Percentiles rank a stretch among this genome's conserved stretches.
Evolutionary conservation across 1,140 invertebrate genomes (phyloP).

Genomic region (Coenobita brevimanus): DNA sequence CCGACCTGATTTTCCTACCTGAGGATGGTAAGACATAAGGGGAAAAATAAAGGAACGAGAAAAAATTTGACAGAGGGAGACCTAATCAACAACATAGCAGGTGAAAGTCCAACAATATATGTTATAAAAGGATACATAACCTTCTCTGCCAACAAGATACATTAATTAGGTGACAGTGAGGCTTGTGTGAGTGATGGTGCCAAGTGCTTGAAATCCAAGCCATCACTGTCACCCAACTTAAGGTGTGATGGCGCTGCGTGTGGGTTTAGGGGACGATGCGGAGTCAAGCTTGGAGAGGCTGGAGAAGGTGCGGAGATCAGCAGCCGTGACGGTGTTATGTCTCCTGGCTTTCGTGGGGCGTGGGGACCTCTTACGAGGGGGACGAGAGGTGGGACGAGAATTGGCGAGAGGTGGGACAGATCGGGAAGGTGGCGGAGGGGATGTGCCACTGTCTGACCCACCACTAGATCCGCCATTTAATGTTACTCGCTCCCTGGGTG

Average conservation of each 20-base stretch:
- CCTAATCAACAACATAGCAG: too few species aligned
- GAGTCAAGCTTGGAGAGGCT: conserved; percentile 54
- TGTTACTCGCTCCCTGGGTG: conserved; percentile 33
- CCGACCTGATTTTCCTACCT: too few species aligned
- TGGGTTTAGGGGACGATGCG: not conserved
- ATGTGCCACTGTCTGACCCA: conserved; percentile 28
- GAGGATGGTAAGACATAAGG: too few species aligned
- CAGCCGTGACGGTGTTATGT: conserved; percentile 1
- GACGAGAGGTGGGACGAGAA: not conserved
- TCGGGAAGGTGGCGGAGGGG: not conserved
- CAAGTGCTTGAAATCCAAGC: too few species aligned
- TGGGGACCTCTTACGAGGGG: conserved; percentile 6
- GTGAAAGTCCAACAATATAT: too few species aligned
- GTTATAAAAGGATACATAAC: too few species aligned
- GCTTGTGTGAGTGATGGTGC: too few species aligned
- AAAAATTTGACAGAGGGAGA: too few species aligned
- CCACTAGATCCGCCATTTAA: conserved; percentile 39
- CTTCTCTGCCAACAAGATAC: too few species aligned
- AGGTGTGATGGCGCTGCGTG: conserved; percentile 43
- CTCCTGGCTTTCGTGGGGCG: not conserved
- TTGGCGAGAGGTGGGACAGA: not conserved
- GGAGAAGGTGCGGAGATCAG: conserved; percentile 34
- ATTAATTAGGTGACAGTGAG: too few species aligned
- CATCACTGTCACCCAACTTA: not conserved
- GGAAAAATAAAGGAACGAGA: too few species aligned